Evolutionary conservation across 2,888 invertebrate species (phyloP), one percentile per base, ranked within the genome.

Genomic region (Proisotoma minuta): DNA sequence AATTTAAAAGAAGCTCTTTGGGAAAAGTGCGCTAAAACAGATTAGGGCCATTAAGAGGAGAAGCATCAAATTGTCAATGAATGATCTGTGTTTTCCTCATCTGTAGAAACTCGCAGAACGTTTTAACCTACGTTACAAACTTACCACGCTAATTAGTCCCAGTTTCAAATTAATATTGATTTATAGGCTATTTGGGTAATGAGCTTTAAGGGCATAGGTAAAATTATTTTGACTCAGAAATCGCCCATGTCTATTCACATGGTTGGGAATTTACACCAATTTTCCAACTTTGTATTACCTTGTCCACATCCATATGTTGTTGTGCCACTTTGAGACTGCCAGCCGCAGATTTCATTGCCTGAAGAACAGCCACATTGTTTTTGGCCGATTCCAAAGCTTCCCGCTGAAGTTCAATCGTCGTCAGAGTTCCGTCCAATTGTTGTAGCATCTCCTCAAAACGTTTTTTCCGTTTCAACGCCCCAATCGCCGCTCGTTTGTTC

Each of bases 281-380:
- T 34, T 15, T 34, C 8, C 8, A 34, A 34, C n/a, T 43, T 43
- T 18, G 15, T n/a, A 18, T 12, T 43, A 43, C 27, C 26, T 56
- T 40, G 40, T 56, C 56, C 3, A 26, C 43, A 27, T 43, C 43
- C 27, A 29, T 56, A 23, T 81, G 77, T 69, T 81, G 78, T 74
- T 83, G 82, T 18, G 82, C 81, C 51, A 76, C 74, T 73, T 82
- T 81, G 26, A 83, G 74, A 5, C 82, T 81, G 70, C 79, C 79
- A 18, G 82, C 80, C 12, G 82, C 81, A 51, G 75, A 74, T 24
- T 79, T 78, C 81, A 83, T 81, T 18, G 80, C 81, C 66, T 78
- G 78, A 39, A 83, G 77, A 5, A 84, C 82, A 74, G 82, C 81
- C 40, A 82, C 80, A 73, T 83, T 84, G 23, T 82, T 81, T 60